Conservation (phyloP, 2,888 invertebrate genomes). For the Drosophila peninsularis region DNA sequence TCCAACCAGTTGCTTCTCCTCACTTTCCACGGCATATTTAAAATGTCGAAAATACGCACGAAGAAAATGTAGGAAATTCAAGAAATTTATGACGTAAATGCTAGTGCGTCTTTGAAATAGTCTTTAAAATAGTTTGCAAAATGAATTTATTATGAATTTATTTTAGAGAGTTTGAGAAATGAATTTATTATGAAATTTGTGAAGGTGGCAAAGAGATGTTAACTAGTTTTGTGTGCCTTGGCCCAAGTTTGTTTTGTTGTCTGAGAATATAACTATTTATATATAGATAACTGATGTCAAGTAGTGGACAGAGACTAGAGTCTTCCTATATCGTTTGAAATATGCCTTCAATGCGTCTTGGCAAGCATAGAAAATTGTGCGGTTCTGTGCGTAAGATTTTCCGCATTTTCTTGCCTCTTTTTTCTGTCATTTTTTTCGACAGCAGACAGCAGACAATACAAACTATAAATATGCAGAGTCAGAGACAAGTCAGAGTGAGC, state of each 20-base stretch:
- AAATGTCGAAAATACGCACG: neutral
- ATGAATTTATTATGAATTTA: neutral
- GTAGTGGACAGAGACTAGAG: neutral
- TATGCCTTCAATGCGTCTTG: slow-evolving; percentile 1
- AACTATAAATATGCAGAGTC: slow-evolving; percentile 71
- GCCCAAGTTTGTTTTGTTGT: neutral
- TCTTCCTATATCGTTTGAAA: neutral
- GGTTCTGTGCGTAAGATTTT: slow-evolving; percentile 15
- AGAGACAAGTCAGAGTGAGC: slow-evolving; percentile 47
- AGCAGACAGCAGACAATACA: slow-evolving; percentile 52
- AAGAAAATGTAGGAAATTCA: neutral
- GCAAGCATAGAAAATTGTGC: slow-evolving; percentile 27
- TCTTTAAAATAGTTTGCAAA: neutral
- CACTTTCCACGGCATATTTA: neutral
- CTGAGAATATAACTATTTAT: no score
- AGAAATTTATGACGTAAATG: neutral
- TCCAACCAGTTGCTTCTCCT: neutral
- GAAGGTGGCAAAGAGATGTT: neutral
- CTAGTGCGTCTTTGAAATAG: no score
- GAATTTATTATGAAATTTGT: slow-evolving; percentile 3
- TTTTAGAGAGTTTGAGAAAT: neutral
- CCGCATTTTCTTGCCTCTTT: neutral
- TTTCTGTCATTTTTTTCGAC: slow-evolving; percentile 11
- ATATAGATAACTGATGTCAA: neutral
- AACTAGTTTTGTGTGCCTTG: no score